phyloP scores from a whole-genome alignment of 2,888 invertebrate species.

The Acrobeloides nanus region DNA sequence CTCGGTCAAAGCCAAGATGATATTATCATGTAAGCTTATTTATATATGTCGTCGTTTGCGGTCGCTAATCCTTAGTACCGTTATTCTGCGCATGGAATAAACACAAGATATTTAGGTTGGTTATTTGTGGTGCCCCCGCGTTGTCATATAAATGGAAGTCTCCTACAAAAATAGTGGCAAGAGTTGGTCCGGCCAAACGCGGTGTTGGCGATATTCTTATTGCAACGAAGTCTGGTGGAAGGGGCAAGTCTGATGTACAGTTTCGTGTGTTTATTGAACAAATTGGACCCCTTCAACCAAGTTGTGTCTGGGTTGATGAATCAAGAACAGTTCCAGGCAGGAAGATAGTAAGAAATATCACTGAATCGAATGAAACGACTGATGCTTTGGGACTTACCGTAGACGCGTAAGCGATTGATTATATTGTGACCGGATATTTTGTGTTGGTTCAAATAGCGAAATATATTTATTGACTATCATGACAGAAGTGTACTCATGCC shows the following conservation, averaged over 20 bases:
- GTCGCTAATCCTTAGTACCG: too few relatives aligned
- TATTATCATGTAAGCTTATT: constrained; percentile 77
- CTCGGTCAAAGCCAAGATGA: constrained; percentile 78
- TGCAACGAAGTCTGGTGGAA: constrained; percentile 75
- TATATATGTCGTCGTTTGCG: too few relatives aligned
- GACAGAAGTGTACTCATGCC: neutral
- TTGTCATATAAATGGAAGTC: constrained; percentile 89
- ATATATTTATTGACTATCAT: neutral
- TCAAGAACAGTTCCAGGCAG: constrained; percentile 61
- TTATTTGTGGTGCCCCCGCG: constrained; percentile 91
- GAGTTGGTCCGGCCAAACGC: constrained; percentile 83
- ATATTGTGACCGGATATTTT: constrained; percentile 6
- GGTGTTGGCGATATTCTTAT: constrained; percentile 79
- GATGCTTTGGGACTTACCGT: constrained; percentile 43
- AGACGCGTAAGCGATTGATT: constrained; percentile 27
- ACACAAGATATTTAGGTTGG: constrained; percentile 58
- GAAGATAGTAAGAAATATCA: constrained; percentile 36
- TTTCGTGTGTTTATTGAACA: constrained; percentile 64
- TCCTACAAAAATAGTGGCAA: constrained; percentile 87
- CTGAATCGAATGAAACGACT: constrained; percentile 33
- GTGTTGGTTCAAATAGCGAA: constrained; percentile 3
- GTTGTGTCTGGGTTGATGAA: constrained; percentile 97
- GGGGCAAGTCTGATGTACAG: constrained; percentile 61
- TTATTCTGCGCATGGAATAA: too few relatives aligned
- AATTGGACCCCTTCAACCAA: constrained; percentile 66